Conservation (phyloP, 1,140 invertebrate species). For the Drosophila punjabiensis region DNA sequence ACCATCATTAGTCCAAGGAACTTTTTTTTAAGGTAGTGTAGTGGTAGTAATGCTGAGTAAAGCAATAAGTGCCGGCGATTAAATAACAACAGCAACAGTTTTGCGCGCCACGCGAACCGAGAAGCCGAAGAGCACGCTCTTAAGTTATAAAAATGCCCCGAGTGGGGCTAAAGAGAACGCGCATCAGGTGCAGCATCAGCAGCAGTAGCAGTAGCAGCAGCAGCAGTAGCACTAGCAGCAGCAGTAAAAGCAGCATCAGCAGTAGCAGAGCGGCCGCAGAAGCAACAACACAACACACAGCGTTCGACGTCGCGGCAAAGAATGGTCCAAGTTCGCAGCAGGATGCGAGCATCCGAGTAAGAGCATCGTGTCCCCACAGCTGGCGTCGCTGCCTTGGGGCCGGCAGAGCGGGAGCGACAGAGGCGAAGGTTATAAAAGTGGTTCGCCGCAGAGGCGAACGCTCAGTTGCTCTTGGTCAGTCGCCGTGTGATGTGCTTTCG, state of each 20-base stretch:
- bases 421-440: conserved; percentile 75
- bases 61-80: conserved; percentile 72
- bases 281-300: conserved; percentile 8
- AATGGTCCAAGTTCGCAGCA: conserved; percentile 72
- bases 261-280: conserved; percentile 9
- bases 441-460: conserved; percentile 74
- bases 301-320: conserved; percentile 53
- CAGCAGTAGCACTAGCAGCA: conserved; percentile 1
- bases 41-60: conserved; percentile 42
- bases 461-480: conserved; percentile 83
- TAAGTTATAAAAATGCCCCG: conserved; percentile 1
- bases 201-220: conserved; percentile 21
- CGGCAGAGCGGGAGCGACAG: conserved; percentile 19
- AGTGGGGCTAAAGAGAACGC: conserved; percentile 47
- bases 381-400: conserved; percentile 46
- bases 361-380: conserved; percentile 49
- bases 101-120: conserved; percentile 65
- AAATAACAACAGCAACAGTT: conserved; percentile 82
- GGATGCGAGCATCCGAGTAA: conserved; percentile 31
- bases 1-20: background rate
- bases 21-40: conserved; percentile 22
- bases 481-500: conserved; percentile 69
- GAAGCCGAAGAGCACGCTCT: conserved; percentile 22
- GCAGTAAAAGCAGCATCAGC: background rate
- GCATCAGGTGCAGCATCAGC: conserved; percentile 60